A percentile compares a stretch with the other conserved stretches of the same genome.
Conservation (phyloP, 2,888 invertebrate species). For the Brachylomia viminalis region DNA sequence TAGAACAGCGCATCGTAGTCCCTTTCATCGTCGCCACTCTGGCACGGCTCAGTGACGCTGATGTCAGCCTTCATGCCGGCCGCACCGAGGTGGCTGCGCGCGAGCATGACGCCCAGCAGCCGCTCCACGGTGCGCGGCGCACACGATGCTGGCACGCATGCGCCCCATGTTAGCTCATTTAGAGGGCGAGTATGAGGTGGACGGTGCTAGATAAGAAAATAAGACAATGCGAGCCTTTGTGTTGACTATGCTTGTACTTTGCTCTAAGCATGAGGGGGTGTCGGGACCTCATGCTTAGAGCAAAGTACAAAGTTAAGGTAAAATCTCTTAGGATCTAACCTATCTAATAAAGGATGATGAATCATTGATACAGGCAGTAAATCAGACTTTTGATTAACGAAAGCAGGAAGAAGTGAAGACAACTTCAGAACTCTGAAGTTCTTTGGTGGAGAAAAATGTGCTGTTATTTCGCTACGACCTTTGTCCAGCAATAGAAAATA, state of each 20-base stretch:
- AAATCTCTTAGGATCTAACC: not conserved
- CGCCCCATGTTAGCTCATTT: conserved; percentile 89
- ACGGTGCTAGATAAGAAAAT: conserved; percentile 70
- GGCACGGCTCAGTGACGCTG: conserved; percentile 78
- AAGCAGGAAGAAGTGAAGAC: not conserved
- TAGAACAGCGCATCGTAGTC: conserved; percentile 77
- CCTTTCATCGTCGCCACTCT: conserved; percentile 72
- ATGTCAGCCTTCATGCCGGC: conserved; percentile 81
- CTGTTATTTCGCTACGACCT: not conserved
- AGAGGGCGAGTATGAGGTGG: conserved; percentile 78
- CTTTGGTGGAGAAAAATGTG: not conserved
- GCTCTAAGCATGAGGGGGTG: not conserved
- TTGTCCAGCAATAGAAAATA: not conserved
- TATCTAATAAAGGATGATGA: not conserved
- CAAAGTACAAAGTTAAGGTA: not conserved
- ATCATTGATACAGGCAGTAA: not conserved
- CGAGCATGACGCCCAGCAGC: conserved; percentile 78
- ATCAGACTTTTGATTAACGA: not conserved
- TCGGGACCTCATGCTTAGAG: not conserved
- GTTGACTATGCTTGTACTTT: not conserved
- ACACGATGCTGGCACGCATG: conserved; percentile 89
- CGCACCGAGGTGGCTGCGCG: conserved; percentile 83
- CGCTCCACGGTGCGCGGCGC: conserved; percentile 77
- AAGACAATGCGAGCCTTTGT: not conserved
- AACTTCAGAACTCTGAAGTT: not conserved